Evolutionary conservation across 2,888 invertebrate genomes (phyloP).

Genomic region (Melanargia galathea): DNA sequence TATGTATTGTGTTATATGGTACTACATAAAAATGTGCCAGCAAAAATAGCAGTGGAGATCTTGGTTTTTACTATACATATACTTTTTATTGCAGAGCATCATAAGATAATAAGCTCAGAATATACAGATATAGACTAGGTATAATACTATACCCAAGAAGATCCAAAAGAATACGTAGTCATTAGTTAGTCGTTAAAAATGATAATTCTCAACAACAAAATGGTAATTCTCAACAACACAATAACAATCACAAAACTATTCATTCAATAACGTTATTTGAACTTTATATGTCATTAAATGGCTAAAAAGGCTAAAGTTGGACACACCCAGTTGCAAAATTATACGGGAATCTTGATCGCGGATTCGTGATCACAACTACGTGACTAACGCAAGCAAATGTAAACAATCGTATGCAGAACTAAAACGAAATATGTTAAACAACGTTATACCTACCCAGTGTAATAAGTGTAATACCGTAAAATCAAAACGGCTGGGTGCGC

Average conservation of each 20-base stretch:
- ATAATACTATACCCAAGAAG: background rate
- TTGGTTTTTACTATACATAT: background rate
- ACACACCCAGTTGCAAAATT: constrained; percentile 54
- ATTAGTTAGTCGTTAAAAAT: background rate
- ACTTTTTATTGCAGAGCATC: background rate
- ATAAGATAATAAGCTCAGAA: background rate
- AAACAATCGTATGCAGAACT: constrained; percentile 48
- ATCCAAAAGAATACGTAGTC: background rate
- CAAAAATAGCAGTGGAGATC: background rate
- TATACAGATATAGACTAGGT: background rate
- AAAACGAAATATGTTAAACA: constrained; percentile 39
- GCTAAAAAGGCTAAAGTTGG: constrained; percentile 41
- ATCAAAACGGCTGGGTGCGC: constrained; percentile 26
- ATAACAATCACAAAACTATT: background rate
- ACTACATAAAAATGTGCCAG: background rate
- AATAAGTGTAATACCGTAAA: constrained; percentile 26
- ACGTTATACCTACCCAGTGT: too few relatives aligned
- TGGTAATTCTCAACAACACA: background rate
- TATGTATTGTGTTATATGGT: constrained; percentile 5
- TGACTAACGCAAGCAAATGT: constrained; percentile 60
- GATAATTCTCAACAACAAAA: too few relatives aligned
- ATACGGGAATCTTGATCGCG: constrained; percentile 59
- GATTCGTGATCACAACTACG: constrained; percentile 67
- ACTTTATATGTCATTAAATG: constrained; percentile 29
- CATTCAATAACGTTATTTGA: background rate